Conservation (phyloP, 2,888 invertebrate species). For the Ophioninae sp. region DNA sequence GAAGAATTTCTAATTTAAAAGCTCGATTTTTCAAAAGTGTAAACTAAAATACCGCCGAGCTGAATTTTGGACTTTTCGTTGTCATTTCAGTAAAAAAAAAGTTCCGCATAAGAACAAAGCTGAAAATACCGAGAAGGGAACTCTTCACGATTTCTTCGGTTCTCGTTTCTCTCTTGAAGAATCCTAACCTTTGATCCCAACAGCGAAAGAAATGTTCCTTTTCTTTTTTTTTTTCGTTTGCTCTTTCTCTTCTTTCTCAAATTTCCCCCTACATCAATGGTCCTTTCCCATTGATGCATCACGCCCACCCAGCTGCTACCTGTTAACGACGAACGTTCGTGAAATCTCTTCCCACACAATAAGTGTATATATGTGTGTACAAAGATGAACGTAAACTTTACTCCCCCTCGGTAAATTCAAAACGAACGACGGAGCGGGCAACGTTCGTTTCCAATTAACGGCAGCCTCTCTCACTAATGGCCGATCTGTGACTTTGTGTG, state of each 20-base stretch:
- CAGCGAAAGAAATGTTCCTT: conserved; percentile 34
- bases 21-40: no score
- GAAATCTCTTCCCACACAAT: background rate
- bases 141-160: conserved; percentile 1
- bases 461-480: conserved; percentile 43
- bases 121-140: conserved; percentile 36
- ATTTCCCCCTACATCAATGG: conserved; percentile 15
- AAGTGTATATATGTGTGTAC: background rate
- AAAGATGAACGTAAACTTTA: conserved; percentile 14
- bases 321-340: conserved; percentile 57
- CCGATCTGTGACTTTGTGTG: conserved; percentile 33
- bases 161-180: conserved; percentile 6
- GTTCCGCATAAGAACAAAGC: conserved; percentile 35
- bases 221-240: conserved; percentile 20
- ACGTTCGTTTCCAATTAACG: conserved; percentile 62
- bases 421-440: conserved; percentile 42
- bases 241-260: conserved; percentile 30
- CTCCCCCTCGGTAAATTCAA: conserved; percentile 21
- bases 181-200: conserved; percentile 23
- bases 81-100: background rate
- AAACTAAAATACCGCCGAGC: no score
- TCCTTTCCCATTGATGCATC: conserved; percentile 43
- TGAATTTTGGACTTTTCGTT: background rate
- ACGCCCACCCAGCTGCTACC: conserved; percentile 60
- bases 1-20: no score